Evolutionary conservation across 1,140 invertebrate species (phyloP).

Genomic region (Ceratoteleas bidentatus): DNA sequence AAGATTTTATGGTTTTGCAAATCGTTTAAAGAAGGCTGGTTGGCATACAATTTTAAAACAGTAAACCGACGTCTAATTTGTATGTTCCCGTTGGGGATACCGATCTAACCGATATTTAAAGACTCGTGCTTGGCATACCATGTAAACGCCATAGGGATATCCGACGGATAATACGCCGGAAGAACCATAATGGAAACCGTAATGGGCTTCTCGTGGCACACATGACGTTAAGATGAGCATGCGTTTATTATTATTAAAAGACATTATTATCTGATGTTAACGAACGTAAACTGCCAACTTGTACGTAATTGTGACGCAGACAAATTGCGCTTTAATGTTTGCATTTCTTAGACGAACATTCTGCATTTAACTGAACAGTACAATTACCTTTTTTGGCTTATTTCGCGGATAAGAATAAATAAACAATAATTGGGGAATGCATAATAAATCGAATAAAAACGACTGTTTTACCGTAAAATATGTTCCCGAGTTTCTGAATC

Average conservation of each 20-base stretch:
- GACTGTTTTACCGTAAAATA: no score
- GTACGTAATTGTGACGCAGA: constrained; percentile 11
- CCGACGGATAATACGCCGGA: constrained; percentile 55
- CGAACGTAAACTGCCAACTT: constrained; percentile 24
- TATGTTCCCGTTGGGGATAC: constrained; percentile 34
- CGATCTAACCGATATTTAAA: constrained; percentile 49
- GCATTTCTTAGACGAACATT: no score
- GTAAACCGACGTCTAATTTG: constrained; percentile 46
- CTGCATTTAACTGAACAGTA: no score
- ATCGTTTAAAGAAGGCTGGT: no score
- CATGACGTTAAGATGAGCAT: constrained; percentile 41
- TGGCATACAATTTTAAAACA: no score
- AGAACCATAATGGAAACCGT: constrained; percentile 62
- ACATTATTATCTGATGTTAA: constrained; percentile 54
- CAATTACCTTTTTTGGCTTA: no score
- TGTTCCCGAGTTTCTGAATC: no score
- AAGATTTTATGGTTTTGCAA: no score
- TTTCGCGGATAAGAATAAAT: no score
- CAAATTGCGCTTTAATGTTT: constrained; percentile 19
- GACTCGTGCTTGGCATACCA: constrained; percentile 39
- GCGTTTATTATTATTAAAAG: constrained; percentile 65
- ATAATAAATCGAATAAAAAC: no score
- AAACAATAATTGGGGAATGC: no score
- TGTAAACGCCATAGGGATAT: constrained; percentile 46
- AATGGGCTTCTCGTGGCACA: constrained; percentile 47